Evolutionary conservation across 2,797 vertebrate genomes (phyloP).

Genomic region (Agapornis canus): DNA sequence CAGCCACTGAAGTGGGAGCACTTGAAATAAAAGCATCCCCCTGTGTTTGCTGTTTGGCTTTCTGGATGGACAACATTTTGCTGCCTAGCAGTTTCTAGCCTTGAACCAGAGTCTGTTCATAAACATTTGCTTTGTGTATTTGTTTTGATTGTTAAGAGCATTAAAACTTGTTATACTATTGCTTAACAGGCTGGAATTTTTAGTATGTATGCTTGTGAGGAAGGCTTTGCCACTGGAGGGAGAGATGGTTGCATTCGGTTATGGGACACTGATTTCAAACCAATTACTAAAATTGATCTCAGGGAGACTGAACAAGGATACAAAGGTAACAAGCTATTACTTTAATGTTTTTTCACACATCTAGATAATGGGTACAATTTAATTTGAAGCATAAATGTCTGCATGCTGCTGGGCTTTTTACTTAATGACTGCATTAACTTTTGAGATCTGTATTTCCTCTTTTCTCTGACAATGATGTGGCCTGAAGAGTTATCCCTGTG

Average conservation of each 20-base stretch:
- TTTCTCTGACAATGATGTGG: background rate
- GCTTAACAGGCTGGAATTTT: constrained; percentile 92
- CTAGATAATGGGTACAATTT: background rate
- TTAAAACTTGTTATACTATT: constrained; percentile 13
- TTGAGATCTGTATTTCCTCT: background rate
- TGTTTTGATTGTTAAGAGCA: background rate
- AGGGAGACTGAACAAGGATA: constrained; percentile 94
- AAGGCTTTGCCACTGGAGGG: constrained; percentile 96
- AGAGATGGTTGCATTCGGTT: constrained; percentile 93
- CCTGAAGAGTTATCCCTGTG: background rate
- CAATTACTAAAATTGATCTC: constrained; percentile 98
- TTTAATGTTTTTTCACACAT: background rate
- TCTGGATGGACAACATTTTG: background rate
- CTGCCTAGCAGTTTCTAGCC: constrained; percentile 19
- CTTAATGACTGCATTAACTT: background rate
- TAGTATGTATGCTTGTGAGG: constrained; percentile 94
- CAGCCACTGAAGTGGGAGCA: background rate
- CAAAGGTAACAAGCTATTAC: constrained; percentile 84
- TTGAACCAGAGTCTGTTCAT: background rate
- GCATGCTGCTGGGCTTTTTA: background rate
- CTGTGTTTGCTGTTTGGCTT: constrained; percentile 22
- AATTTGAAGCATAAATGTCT: background rate
- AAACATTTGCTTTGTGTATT: background rate
- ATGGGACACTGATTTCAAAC: constrained; percentile 95
- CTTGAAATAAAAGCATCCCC: constrained; percentile 30